Evolutionary conservation across 2,113 vertebrate genomes (phyloP), one percentile per base, ranked within the genome.

Genomic region (Phoxinus phoxinus): DNA sequence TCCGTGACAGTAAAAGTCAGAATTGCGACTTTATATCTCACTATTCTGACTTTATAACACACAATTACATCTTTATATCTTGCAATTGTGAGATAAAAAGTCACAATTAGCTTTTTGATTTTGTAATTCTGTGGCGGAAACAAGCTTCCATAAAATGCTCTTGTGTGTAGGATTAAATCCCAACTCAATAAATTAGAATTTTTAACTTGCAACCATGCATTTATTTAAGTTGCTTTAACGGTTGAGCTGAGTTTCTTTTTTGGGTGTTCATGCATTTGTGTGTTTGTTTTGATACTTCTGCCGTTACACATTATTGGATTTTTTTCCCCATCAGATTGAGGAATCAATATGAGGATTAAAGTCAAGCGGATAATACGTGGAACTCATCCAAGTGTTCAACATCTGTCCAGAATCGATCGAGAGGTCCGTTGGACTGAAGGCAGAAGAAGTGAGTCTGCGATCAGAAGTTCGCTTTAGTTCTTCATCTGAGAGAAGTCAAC

Each of bases 391-490:
- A 27, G 25, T 21, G 13, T 11, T 30, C 13, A 21, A 25, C 46
- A 53, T 21, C 25, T 76, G 46, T 76, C 46, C 73, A 1, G 71
- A 46, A 73, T n/a, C 8, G 17, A 21, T 48, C 13, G 37, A 32
- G 13, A 44, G 27, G 82, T 25, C 58, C 3, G 67, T 0, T 71
- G 35, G 32, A 71, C 67, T 37, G 67, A 9, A 12, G 32, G 41
- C 4, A 2, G 35, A 41, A 2, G 35, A 41, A 41, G 8, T 56
- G 46, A 84, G 71, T 30, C 17, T 86, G 77, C 83, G 37, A 80
- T 83, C 72, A 37, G 27, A 86, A 78, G 77, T 37, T 11, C 19
- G 19, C 67, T 81, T 74, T 56, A 30, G 82, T 84, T 80, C 88
- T 86, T 73, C 17, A 56, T 19, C 56, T 56, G 81, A 88, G 12